Evolutionary conservation across 1,140 invertebrate species (phyloP), one percentile per base, ranked within the genome.

Genomic region (Centruroides sculpturatus): DNA sequence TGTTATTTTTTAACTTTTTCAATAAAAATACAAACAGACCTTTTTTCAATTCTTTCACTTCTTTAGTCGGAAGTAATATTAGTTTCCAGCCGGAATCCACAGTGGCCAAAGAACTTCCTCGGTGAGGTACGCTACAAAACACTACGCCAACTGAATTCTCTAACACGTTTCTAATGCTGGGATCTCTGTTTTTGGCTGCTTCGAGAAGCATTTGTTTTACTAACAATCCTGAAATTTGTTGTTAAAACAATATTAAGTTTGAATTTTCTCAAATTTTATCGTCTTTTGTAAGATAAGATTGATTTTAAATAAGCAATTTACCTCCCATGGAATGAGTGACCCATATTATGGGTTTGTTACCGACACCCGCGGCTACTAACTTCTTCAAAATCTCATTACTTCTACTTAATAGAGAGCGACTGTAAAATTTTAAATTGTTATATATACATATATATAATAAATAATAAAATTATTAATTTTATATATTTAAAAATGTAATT

Each of bases 301-400:
- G 3, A 55, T 47, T 56, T 55, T 11, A 41, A 57, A 41, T 47
- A 35, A 10, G 52, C 11, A n/a, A 61, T 63, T 68, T 66, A 75
- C 75, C 88, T 67, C 88, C 88, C 86, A 90, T 89, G 4, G 87
- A 90, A 74, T 91, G 87, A 13, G 84, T 82, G 34, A 89, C 76
- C 85, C 85, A 90, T 58, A 90, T 78, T 59, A 87, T 79, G 6
- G 85, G 85, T 67, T 82, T 77, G 56, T 76, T 73, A 3, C 87
- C 87, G 35, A 91, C 78, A 60, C 82, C 83, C 60, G 85, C 83
- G 68, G 76, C 72, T 46, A 78, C 60, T 52, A 91, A 72, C 68
- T 83, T 84, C 34, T 77, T 70, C 7, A 80, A 69, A 50, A 90
- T 72, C 67, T 83, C 79, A 41, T 76, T 68, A 59, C 83, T 82